Evolutionary conservation across 2,888 invertebrate species (phyloP), one percentile per base, ranked within the genome.

Genomic region (Azorinus chamasolen): DNA sequence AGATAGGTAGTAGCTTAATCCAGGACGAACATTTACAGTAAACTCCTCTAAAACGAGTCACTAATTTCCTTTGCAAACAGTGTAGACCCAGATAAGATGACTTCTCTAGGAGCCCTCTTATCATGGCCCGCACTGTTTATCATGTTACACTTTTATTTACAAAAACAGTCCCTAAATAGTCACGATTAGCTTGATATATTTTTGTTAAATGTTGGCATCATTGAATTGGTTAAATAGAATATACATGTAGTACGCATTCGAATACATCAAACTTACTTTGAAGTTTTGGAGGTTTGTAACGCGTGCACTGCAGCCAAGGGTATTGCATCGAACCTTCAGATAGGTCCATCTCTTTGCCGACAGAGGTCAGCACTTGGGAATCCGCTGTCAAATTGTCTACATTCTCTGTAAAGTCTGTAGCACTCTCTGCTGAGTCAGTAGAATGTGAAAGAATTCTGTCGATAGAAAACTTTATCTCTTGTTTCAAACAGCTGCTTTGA

Each of bases 221-320:
- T n/a, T n/a, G n/a, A n/a, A n/a, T n/a, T n/a, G n/a, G n/a, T n/a
- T n/a, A n/a, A n/a, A n/a, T n/a, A n/a, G n/a, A n/a, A n/a, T n/a
- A n/a, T n/a, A n/a, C 14, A 8, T 18, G 48, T 48, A 8, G 18
- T 16, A 48, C 48, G 18, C 48, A 48, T 16, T 16, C 18, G 18
- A 16, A 18, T 48, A 48, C 18, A 18, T 18, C 16, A 24, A 41
- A 86, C 91, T 90, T 86, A 92, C 92, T 73, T 69, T 90, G 91
- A 27, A 92, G 73, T 78, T 92, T 92, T 20, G 92, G 92, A 18
- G 92, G 92, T 66, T 90, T 90, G 79, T 92, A 92, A 61, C 92
- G 68, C 1, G 92, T 92, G 64, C 92, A 92, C 45, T 91, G 90
- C 27, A 92, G 73, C 92, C 92, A 92, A 6, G 89, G 87, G 63